A percentile compares a stretch with the other conserved stretches of the same genome.
phyloP scores from a whole-genome alignment of 2,797 vertebrate species.

The Coendou prehensilis region DNA sequence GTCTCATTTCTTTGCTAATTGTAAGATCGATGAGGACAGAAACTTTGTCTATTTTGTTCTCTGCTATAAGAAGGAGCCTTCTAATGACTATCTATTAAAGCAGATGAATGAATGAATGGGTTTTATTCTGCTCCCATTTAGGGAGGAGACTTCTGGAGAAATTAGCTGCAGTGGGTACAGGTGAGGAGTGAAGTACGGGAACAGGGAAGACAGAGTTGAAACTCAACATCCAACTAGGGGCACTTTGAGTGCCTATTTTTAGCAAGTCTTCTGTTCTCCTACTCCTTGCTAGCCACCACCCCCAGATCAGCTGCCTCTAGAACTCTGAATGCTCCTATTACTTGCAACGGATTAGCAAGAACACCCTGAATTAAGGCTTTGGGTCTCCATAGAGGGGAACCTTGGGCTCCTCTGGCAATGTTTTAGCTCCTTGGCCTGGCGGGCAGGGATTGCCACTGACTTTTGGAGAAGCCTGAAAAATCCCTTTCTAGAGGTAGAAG shows the following conservation, averaged over 20 bases:
- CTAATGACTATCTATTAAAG: background rate
- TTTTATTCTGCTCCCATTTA: constrained; percentile 9
- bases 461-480: constrained; percentile 49
- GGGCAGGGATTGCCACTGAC: background rate
- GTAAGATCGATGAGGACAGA: background rate
- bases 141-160: constrained; percentile 18
- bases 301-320: background rate
- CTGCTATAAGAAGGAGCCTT: background rate
- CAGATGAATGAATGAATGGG: background rate
- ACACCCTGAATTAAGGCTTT: background rate
- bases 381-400: background rate
- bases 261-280: background rate
- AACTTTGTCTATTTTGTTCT: background rate
- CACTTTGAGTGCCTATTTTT: background rate
- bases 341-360: background rate
- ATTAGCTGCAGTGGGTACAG: background rate
- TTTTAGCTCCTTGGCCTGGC: background rate
- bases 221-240: background rate
- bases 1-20: background rate
- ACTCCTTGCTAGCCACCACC: background rate
- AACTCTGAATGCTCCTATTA: background rate
- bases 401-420: background rate
- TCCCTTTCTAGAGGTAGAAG: background rate
- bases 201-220: background rate
- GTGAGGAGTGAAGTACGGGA: background rate